Conservation (phyloP, 2,113 vertebrate species). For the Toxotes chatareus region DNA sequence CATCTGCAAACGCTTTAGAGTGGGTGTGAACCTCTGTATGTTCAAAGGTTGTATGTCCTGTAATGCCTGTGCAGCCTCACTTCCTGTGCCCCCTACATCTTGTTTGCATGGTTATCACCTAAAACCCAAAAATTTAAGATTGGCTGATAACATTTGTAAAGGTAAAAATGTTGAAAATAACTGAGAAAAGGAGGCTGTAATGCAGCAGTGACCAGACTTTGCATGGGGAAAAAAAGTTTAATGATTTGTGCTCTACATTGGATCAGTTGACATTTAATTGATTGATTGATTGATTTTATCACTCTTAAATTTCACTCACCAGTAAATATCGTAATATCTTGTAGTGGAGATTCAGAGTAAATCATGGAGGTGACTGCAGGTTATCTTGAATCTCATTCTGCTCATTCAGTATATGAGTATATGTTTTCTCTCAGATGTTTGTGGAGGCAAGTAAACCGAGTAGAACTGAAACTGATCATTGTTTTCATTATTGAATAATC, state of each 20-base stretch:
- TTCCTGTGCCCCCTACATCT: background rate
- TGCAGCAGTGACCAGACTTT: background rate
- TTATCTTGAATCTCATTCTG: background rate
- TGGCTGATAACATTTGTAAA: too few species aligned
- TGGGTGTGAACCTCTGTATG: background rate
- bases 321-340: background rate
- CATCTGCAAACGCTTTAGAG: background rate
- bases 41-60: slow-evolving; percentile 7
- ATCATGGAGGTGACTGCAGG: too few species aligned
- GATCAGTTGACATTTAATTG: too few species aligned
- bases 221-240: background rate
- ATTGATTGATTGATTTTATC: background rate
- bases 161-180: too few species aligned
- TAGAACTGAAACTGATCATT: too few species aligned
- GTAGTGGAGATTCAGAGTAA: background rate
- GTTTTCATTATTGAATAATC: too few species aligned
- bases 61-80: background rate
- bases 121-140: too few species aligned
- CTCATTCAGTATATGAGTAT: background rate
- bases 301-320: background rate
- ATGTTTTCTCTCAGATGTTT: background rate
- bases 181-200: background rate
- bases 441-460: background rate
- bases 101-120: background rate
- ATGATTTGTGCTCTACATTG: background rate